These are phyloP conservation scores for Enteromius viviparus DNA, from an alignment of 2,797 vertebrate genomes.

Conservation along the genomic window DNA sequence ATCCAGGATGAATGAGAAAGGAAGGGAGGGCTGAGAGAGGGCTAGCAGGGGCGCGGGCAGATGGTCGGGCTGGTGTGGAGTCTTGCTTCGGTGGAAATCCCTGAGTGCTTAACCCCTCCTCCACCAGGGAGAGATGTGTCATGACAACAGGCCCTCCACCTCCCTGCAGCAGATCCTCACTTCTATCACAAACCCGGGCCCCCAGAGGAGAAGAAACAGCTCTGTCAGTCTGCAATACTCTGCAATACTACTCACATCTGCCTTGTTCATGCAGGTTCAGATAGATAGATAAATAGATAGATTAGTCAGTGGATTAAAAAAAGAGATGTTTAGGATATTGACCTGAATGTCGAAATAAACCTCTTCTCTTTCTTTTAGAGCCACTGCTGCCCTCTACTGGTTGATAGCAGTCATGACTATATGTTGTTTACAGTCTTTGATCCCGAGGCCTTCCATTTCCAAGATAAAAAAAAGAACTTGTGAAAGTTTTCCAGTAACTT, in stretches of 20 bases:
- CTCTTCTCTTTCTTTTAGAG: not conserved
- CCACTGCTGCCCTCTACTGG: constrained; percentile 53
- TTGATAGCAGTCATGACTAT: not conserved
- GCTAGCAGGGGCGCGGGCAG: constrained; percentile 48
- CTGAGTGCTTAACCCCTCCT: constrained; percentile 63
- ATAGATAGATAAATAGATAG: not conserved
- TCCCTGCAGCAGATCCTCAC: constrained; percentile 44
- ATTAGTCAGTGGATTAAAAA: not conserved
- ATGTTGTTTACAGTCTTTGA: not conserved
- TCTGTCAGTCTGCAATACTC: constrained; percentile 6
- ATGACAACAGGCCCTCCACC: constrained; percentile 54
- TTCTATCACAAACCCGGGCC: constrained; percentile 37
- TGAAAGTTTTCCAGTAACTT: not conserved
- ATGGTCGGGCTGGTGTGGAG: constrained; percentile 61
- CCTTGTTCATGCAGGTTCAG: not conserved
- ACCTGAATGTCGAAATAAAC: constrained; percentile 15
- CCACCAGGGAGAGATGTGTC: constrained; percentile 59
- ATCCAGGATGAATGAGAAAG: constrained; percentile 28
- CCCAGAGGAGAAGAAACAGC: constrained; percentile 27
- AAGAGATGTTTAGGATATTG: not conserved
- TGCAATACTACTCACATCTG: constrained; percentile 6
- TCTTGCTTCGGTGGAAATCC: constrained; percentile 59
- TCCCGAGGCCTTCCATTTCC: not conserved
- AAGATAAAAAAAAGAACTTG: not conserved
- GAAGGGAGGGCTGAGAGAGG: constrained; percentile 30